Evolutionary conservation across 2,797 vertebrate genomes (phyloP), one percentile per base, ranked within the genome.

Genomic region (Malurus splendens): DNA sequence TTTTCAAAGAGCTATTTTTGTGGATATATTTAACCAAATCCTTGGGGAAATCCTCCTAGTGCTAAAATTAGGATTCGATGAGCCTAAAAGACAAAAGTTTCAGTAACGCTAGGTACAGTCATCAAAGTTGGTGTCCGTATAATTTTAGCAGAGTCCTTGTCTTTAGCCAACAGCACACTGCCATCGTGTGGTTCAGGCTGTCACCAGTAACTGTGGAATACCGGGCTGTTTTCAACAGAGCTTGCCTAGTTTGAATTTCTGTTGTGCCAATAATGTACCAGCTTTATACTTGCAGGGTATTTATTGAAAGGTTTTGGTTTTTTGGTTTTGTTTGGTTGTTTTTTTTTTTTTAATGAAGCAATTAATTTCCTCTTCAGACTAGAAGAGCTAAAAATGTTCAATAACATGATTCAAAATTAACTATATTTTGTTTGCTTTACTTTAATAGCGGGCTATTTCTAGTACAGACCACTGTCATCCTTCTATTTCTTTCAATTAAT

Each of bases 141-240:
- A 16, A 3, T 12, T 57, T 19, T 2, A 57, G 45, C 60, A 33
- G 66, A 27, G 12, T 30, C 14, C 12, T 24, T 5, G 30, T 17
- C 89, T 66, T 95, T 96, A 89, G 47, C 75, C 82, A 90, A 65
- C 94, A 50, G 33, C 60, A 27, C 75, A 90, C 93, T 94, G 95
- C 96, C 96, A 96, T 94, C 96, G 28, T 93, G 95, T 95, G 96
- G 94, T 39, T 54, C 47, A 2, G 24, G 17, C 1, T 12, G 23
- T 4, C 61, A 72, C 87, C 4, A 5, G 65, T 93, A 82, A 1
- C 15, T 4, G 15, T 7, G 16, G 4, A 62, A 14, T 0, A 36
- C 4, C 4, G 13, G 7, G 12, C n/a, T 30, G n/a, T 12, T 56
- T 47, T 8, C 73, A 48, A 48, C n/a, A 57, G 12, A 17, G 3